A percentile compares a stretch with the other conserved stretches of the same genome.
phyloP scores from a whole-genome alignment of 2,888 invertebrate species.

The Andrena marginata region DNA sequence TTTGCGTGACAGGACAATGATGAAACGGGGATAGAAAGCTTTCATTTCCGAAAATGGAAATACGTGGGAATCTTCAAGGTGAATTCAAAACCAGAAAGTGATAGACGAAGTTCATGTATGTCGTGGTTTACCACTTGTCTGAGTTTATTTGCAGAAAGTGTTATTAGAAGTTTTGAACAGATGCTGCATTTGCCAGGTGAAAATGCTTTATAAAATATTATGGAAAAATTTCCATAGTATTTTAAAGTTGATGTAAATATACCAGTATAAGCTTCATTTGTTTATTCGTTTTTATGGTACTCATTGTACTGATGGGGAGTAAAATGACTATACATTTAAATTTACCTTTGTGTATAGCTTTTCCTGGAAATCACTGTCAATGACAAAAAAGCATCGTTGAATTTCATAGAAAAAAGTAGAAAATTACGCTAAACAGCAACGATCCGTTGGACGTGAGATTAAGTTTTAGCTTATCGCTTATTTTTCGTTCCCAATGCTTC shows the following conservation, averaged over 20 bases:
- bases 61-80: too few species aligned
- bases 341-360: too few species aligned
- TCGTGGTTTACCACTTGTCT: not conserved
- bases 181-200: not conserved
- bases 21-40: too few species aligned
- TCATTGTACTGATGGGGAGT: not conserved
- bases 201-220: not conserved
- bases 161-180: not conserved
- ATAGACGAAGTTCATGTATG: too few species aligned
- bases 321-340: not conserved
- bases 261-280: too few species aligned
- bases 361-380: too few species aligned
- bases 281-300: too few species aligned
- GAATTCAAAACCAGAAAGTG: too few species aligned
- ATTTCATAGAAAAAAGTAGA: not conserved
- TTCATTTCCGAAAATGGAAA: too few species aligned
- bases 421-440: constrained; percentile 3
- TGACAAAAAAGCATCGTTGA: too few species aligned
- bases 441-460: constrained; percentile 28
- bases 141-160: not conserved
- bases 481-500: constrained; percentile 54
- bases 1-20: too few species aligned
- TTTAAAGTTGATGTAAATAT: constrained; percentile 2
- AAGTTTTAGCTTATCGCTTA: constrained; percentile 39
- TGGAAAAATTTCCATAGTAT: not conserved